A percentile compares a stretch with the other conserved stretches of the same genome.
Conservation (phyloP, 2,113 vertebrate genomes). For the Stercorarius parasiticus region DNA sequence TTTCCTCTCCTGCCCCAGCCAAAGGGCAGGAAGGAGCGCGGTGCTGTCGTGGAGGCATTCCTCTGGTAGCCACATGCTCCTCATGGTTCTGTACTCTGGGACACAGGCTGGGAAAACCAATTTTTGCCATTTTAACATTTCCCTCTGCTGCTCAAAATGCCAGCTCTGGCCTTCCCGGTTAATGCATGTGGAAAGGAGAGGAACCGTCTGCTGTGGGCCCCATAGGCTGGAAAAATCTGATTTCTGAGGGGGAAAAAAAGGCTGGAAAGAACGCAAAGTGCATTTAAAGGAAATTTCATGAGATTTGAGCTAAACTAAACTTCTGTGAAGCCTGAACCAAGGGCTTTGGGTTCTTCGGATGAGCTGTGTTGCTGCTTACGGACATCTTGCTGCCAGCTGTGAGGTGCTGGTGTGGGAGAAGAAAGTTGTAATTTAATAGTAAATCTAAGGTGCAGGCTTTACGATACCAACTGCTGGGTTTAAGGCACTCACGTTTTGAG, state of each 20-base stretch:
- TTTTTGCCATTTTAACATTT: not conserved
- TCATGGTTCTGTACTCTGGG: not conserved
- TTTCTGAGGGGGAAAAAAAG: not conserved
- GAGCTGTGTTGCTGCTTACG: accelerated
- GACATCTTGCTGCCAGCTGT: not conserved
- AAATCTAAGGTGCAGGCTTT: not conserved
- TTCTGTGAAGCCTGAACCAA: not conserved
- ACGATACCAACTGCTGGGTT: not conserved
- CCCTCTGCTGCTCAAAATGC: not conserved
- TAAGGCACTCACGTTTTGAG: not conserved
- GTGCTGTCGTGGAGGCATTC: not conserved
- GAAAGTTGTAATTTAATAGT: not conserved
- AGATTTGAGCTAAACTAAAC: not conserved
- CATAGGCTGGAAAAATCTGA: not conserved
- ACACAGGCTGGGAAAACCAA: not conserved
- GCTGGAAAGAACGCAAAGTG: not conserved
- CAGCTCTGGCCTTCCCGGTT: not conserved
- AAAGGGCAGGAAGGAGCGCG: not conserved
- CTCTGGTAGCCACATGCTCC: accelerated
- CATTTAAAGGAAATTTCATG: not conserved
- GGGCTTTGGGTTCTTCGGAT: not conserved
- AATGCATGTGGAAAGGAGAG: not conserved
- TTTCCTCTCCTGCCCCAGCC: not conserved
- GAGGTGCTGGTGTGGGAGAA: not conserved
- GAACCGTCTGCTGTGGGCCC: accelerated